Percentiles rank a stretch among this genome's conserved stretches.
These are phyloP conservation scores for Dendroctonus valens DNA, from an alignment of 1,140 invertebrate genomes.

Conservation along the genomic window DNA sequence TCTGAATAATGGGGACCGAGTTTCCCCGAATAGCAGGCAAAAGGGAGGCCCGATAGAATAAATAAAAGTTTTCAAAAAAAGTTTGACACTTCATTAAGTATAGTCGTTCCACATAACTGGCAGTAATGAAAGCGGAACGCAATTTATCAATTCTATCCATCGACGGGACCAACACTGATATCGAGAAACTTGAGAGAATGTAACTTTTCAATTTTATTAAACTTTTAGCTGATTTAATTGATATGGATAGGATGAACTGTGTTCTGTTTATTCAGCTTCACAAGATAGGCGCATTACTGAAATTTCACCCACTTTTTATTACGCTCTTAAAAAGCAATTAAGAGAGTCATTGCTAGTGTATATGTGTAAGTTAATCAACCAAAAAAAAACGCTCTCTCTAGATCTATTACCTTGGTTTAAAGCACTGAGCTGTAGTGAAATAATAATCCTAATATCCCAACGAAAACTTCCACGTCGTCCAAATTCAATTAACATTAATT, in stretches of 20 bases:
- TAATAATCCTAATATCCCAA: too few relatives aligned
- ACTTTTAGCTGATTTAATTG: too few relatives aligned
- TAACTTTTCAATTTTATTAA: too few relatives aligned
- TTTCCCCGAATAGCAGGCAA: neutral
- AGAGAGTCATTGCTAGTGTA: too few relatives aligned
- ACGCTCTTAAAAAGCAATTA: too few relatives aligned
- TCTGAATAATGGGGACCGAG: neutral
- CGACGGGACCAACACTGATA: neutral
- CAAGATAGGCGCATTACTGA: too few relatives aligned
- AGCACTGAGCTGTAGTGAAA: neutral
- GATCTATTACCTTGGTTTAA: neutral
- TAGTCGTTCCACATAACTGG: conserved; percentile 11
- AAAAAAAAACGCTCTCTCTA: neutral
- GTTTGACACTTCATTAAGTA: conserved; percentile 25
- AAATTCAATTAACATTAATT: neutral
- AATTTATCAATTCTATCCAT: conserved; percentile 15
- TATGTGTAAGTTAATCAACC: too few relatives aligned
- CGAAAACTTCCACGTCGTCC: too few relatives aligned
- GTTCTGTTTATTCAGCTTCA: too few relatives aligned
- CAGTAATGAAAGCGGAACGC: conserved; percentile 4
- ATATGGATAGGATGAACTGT: too few relatives aligned
- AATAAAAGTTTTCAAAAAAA: conserved; percentile 22
- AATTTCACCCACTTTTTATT: too few relatives aligned
- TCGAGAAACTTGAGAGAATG: neutral
- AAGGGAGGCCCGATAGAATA: conserved; percentile 2